phyloP scores from a whole-genome alignment of 2,797 vertebrate species.

The Hylomyscus alleni region DNA sequence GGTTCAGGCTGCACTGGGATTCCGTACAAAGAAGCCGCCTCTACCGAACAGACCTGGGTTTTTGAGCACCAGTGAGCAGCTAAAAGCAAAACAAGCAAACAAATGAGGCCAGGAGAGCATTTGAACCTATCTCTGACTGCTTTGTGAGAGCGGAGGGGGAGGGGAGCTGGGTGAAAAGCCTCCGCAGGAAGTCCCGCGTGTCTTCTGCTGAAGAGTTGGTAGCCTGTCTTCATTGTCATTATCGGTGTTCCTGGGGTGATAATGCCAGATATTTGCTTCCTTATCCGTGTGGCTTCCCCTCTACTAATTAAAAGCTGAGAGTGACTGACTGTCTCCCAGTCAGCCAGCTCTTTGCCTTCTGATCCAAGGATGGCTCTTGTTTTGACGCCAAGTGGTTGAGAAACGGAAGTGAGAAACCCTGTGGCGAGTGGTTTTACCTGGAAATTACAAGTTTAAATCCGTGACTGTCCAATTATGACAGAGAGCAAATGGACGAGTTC shows the following conservation, averaged over 20 bases:
- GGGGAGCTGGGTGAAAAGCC: background rate
- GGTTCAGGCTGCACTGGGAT: background rate
- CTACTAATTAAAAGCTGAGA: conserved; percentile 55
- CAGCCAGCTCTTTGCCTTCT: background rate
- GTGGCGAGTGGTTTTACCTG: conserved; percentile 1
- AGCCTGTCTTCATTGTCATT: background rate
- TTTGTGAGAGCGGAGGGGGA: background rate
- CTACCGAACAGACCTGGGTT: background rate
- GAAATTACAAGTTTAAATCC: background rate
- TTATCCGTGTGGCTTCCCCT: background rate
- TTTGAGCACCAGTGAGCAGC: background rate
- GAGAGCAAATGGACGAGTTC: background rate
- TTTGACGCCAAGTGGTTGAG: background rate
- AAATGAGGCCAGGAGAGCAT: background rate
- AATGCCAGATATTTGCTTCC: conserved; percentile 33
- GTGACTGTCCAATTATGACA: background rate
- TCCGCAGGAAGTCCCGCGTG: background rate
- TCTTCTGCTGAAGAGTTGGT: background rate
- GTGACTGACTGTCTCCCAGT: background rate
- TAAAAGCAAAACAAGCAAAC: background rate
- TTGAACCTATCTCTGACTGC: background rate
- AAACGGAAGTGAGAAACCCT: background rate
- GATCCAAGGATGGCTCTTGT: background rate
- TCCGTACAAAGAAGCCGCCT: background rate
- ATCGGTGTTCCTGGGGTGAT: background rate